Base-by-base conservation (phyloP, 2,888 invertebrate genomes). In the Cosmopolites sordidus region DNA sequence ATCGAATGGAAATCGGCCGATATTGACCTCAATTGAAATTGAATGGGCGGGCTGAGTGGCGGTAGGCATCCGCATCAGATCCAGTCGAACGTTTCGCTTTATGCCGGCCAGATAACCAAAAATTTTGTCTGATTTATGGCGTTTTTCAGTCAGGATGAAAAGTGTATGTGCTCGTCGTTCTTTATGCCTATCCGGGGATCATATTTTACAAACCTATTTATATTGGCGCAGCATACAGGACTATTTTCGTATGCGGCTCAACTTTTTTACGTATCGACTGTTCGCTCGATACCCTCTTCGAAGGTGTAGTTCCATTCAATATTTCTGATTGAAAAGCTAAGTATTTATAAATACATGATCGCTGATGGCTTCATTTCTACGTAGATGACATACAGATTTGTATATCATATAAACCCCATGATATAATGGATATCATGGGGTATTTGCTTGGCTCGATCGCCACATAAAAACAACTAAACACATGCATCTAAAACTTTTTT, bases 21-120 rank as follows among this genome's bases (percentile, higher is more conserved):
- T 49, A 49, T 49, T 43, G 49, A 43, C 51, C 45, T 45, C 45
- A 51, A 45, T 45, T 41, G 45, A 51, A 41, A 46, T 45, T 45
- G 45, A 45, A 45, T 51, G 41, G 45, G 33, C 27, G 18, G 41
- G 33, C n/a, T 45, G 45, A 51, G 44, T 46, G 51, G 40, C 33
- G 41, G 40, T 14, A 17, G 14, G 33, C 40, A 51, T 45, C 33
- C 33, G n/a, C 33, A 44, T 50, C 44, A 29, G 38, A 50, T 50
- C 18, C 16, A 45, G 41, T 44, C 45, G 43, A 40, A 46, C 46
- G 41, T 51, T 51, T 51, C 29, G 51, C 45, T 45, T 51, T 45
- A 45, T 45, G 41, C 33, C 22, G 15, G 43, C 22, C 17, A 50
- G 50, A 50, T 43, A 48, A 16, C 49, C 27, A 43, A 49, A 49